Base-by-base conservation (phyloP, 2,888 invertebrate genomes). In the Nemapogon koenigi region DNA sequence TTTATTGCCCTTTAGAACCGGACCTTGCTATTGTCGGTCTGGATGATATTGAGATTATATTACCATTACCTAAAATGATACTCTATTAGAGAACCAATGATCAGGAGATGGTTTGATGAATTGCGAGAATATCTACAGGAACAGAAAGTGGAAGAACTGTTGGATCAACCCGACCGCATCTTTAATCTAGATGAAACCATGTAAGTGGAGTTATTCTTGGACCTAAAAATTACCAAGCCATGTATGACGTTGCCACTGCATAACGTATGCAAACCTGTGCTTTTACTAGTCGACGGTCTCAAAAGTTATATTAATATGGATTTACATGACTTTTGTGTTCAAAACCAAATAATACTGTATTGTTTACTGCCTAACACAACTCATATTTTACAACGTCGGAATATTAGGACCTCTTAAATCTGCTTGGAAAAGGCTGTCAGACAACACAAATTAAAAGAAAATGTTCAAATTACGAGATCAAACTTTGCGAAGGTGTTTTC, bases 201-300 rank as follows among this genome's bases (percentile, higher is more conserved):
- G 10, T 7, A 22, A 22, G 7, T 22, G 22, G 32, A 4, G 4
- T 32, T 32, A 16, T 16, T 4, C 6, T 17, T 17, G 6, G 3
- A 8, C 4, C 32, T 18, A 2, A 32, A 32, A 32, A 16, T 10
- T 17, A 22, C 10, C 22, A 10, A 7, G 22, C 22, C 10, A 16
- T n/a, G 6, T 16, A 32, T 32, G 11, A 11, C 17, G 22, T 32
- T 32, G n/a, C 3, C 7, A 7, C 32, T 4, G 16, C 15, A 32
- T 3, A 16, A 32, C 3, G 17, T 16, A 14, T 2, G 7, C 7
- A 7, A 16, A 16, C 40, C 39, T 2, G 41, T 41, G n/a, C 14
- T 43, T 22, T 22, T 41, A n/a, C 40, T 43, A 37, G 32, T 43
- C 14, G 43, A 43, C 37, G 41, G 43, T 4, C 43, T 41, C 27